Conservation (phyloP, 2,888 invertebrate genomes). For the Atethmia centrago region DNA sequence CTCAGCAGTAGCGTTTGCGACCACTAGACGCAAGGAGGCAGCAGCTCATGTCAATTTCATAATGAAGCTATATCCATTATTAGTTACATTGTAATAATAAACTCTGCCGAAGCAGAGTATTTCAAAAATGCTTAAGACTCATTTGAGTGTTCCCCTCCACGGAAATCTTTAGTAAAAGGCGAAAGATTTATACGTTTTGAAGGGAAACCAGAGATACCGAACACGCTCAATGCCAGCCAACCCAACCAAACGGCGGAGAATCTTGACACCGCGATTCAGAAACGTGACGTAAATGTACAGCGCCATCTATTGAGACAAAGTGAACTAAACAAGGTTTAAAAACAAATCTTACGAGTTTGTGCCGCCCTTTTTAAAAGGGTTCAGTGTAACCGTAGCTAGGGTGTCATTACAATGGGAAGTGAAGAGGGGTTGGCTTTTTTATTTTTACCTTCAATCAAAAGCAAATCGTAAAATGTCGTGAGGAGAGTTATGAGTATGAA, state of each 20-base stretch:
- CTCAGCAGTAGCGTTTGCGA: background rate
- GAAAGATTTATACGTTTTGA: conserved; percentile 94
- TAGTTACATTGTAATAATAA: background rate
- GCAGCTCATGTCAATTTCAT: too few species aligned
- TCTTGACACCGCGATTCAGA: conserved; percentile 1
- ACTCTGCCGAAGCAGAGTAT: conserved; percentile 42
- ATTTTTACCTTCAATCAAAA: background rate
- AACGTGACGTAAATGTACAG: conserved; percentile 2
- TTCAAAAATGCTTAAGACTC: conserved; percentile 87
- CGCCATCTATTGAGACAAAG: background rate
- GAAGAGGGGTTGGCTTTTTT: background rate
- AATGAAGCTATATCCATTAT: too few species aligned
- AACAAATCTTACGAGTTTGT: background rate
- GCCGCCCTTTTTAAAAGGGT: background rate
- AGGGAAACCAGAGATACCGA: conserved; percentile 90
- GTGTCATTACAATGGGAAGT: background rate
- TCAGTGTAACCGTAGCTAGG: background rate
- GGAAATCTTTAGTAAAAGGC: conserved; percentile 95
- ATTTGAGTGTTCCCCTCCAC: conserved; percentile 94
- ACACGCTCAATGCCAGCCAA: background rate
- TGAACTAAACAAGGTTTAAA: background rate
- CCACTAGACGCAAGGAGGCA: background rate
- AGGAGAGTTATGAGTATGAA: background rate
- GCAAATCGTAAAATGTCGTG: background rate
- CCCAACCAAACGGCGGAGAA: conserved; percentile 11